Evolutionary conservation across 2,113 vertebrate genomes (phyloP).

Genomic region (Eclectus roratus): DNA sequence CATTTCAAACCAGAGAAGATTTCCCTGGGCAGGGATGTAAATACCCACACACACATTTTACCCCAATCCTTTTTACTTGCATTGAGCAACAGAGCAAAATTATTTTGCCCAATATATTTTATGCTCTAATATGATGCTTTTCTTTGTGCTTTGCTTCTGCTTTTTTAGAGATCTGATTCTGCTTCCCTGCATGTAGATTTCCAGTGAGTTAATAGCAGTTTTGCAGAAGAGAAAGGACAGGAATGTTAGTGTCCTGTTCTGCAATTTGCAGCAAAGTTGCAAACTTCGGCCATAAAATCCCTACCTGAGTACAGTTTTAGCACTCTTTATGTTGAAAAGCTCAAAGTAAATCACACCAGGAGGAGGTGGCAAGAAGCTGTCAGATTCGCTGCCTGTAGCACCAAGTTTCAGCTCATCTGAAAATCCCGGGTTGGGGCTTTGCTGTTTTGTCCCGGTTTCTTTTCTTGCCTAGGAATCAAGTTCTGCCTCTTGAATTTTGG

Average conservation of each 20-base stretch:
- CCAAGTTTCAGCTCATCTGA: background rate
- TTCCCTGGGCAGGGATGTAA: background rate
- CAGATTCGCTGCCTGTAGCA: conserved; percentile 13
- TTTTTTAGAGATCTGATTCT: background rate
- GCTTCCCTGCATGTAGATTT: background rate
- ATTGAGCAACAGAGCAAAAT: background rate
- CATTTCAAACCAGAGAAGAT: background rate
- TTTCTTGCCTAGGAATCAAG: background rate
- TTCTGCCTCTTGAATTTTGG: conserved; percentile 29
- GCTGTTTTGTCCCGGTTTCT: conserved; percentile 34
- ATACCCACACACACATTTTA: background rate
- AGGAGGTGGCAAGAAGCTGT: conserved; percentile 23
- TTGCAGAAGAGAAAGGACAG: background rate
- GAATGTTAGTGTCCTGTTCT: background rate
- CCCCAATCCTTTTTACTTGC: background rate
- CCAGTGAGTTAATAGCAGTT: background rate
- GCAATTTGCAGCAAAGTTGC: background rate
- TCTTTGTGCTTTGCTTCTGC: background rate
- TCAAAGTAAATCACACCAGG: conserved; percentile 3
- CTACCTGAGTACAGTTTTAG: background rate
- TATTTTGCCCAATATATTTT: background rate
- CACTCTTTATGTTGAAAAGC: background rate
- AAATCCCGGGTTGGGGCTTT: background rate
- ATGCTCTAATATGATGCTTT: background rate
- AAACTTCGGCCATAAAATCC: background rate